These are phyloP conservation scores for Rhinoderma darwinii DNA, from an alignment of 2,113 vertebrate species.

Conservation along the genomic window DNA sequence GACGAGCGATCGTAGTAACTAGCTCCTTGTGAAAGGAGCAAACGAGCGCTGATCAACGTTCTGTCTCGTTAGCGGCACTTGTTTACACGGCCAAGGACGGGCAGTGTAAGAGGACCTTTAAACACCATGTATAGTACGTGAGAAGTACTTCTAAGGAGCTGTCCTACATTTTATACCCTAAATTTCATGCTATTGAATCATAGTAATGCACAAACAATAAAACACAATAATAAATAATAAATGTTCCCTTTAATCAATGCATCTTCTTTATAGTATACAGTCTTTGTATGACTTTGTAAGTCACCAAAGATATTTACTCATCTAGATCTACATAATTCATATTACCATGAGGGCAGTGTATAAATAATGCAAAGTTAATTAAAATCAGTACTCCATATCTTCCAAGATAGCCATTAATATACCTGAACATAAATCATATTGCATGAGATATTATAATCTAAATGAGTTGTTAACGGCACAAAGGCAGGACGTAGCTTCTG, in stretches of 20 bases:
- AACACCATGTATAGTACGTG: neutral
- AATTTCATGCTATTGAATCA: neutral
- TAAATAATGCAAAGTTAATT: conserved; percentile 50
- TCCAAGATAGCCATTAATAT: conserved; percentile 18
- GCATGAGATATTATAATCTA: neutral
- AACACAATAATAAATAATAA: neutral
- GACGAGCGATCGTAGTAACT: no score
- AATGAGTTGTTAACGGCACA: neutral
- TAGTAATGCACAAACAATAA: conserved; percentile 5
- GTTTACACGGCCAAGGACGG: no score
- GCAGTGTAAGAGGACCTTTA: no score
- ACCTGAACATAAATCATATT: conserved; percentile 24
- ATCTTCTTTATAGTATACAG: neutral
- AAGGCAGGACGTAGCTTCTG: neutral
- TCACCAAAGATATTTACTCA: conserved; percentile 8
- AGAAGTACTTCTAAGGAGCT: neutral
- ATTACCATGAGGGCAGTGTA: conserved; percentile 9
- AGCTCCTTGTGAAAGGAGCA: no score
- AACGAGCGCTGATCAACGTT: no score
- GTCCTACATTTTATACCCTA: neutral
- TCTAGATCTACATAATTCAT: conserved; percentile 42
- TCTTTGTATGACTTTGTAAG: conserved; percentile 26
- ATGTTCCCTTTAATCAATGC: neutral
- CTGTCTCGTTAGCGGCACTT: no score
- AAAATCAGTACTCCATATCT: conserved; percentile 27